Evolutionary conservation across 2,888 invertebrate genomes (phyloP).

Genomic region (Plagodis pulveraria): DNA sequence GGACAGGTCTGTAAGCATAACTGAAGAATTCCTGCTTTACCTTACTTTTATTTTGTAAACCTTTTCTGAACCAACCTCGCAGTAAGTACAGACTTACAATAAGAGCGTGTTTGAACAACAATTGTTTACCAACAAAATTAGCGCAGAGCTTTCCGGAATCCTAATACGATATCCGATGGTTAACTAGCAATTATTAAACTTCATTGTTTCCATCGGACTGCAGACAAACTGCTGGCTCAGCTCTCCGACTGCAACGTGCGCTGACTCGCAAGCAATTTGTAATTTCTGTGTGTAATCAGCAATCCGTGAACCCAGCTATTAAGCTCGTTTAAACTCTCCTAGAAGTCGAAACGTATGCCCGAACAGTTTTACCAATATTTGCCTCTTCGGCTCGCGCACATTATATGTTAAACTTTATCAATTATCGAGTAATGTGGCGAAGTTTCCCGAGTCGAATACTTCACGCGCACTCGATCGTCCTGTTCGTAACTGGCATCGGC

Average conservation of each 20-base stretch:
- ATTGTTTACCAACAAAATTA: constrained; percentile 14
- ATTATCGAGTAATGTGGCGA: constrained; percentile 74
- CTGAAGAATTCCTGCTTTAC: too few species aligned
- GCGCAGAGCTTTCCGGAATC: constrained; percentile 8
- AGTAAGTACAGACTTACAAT: too few species aligned
- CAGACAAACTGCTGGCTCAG: constrained; percentile 32
- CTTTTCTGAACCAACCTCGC: too few species aligned
- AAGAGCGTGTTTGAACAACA: constrained; percentile 4
- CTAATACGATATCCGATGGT: constrained; percentile 22
- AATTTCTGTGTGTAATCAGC: constrained; percentile 63
- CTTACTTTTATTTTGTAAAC: too few species aligned
- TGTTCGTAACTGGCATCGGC: constrained; percentile 49
- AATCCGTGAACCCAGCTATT: constrained; percentile 57
- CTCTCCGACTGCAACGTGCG: constrained; percentile 28
- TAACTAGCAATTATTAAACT: constrained; percentile 29
- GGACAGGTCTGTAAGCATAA: too few species aligned
- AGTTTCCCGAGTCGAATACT: constrained; percentile 65
- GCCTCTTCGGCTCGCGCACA: constrained; percentile 49
- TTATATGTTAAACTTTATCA: constrained; percentile 72
- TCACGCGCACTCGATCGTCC: constrained; percentile 54
- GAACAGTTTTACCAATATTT: constrained; percentile 71
- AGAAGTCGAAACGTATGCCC: constrained; percentile 49
- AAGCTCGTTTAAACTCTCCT: constrained; percentile 52
- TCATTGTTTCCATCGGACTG: constrained; percentile 22
- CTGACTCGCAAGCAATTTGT: constrained; percentile 47